Percentiles rank a stretch among this genome's conserved stretches.
Conservation (phyloP, 2,797 vertebrate genomes). For the Yasuhikotakia modesta region DNA sequence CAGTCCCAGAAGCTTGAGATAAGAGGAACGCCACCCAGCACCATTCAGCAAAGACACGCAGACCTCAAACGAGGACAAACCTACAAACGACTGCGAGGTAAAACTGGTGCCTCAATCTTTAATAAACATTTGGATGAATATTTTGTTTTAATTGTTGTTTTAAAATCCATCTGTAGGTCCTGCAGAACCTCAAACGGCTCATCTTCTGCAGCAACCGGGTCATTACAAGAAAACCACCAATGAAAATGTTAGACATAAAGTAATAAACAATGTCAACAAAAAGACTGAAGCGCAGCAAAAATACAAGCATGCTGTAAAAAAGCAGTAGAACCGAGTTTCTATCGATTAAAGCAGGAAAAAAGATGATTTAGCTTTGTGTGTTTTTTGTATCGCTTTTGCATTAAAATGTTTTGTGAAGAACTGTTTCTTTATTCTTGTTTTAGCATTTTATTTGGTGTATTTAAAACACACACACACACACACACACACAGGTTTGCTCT, state of each 20-base stretch:
- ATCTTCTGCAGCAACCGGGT: slow-evolving; percentile 43
- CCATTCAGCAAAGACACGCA: slow-evolving; percentile 49
- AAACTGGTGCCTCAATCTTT: slow-evolving; percentile 17
- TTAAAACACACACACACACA: too few relatives aligned
- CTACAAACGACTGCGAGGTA: slow-evolving; percentile 63
- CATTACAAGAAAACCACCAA: slow-evolving; percentile 48
- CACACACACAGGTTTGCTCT: too few relatives aligned
- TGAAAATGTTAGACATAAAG: slow-evolving; percentile 38
- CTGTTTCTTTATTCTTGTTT: not conserved
- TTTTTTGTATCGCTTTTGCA: not conserved
- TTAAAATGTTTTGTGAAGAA: not conserved
- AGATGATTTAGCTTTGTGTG: not conserved
- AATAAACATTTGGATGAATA: too few relatives aligned
- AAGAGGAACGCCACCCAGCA: slow-evolving; percentile 55
- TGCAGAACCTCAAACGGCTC: slow-evolving; percentile 29
- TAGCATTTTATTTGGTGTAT: not conserved
- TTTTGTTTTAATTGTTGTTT: slow-evolving; percentile 8
- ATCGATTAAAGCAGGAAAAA: not conserved
- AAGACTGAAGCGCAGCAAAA: slow-evolving; percentile 37
- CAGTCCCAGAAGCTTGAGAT: slow-evolving; percentile 55
- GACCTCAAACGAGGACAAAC: slow-evolving; percentile 3
- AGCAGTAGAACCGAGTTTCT: not conserved
- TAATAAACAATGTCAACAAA: slow-evolving; percentile 8
- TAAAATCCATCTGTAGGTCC: slow-evolving; percentile 19
- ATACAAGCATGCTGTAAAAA: slow-evolving; percentile 27